Percentiles rank a stretch among this genome's conserved stretches.
Evolutionary conservation across 2,113 vertebrate species (phyloP).

Genomic region (Xenotilapia caudafasciata): DNA sequence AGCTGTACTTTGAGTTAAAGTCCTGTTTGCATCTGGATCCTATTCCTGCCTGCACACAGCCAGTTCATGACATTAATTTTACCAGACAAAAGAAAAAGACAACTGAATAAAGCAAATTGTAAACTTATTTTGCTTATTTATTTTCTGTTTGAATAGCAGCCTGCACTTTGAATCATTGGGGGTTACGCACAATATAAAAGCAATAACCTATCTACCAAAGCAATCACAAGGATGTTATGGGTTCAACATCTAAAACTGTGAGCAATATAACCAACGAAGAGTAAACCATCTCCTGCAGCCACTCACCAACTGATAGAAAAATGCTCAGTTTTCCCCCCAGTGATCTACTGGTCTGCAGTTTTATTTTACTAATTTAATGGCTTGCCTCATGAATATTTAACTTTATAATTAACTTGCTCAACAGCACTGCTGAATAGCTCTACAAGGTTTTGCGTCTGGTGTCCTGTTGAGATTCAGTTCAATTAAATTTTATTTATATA

Average conservation of each 20-base stretch:
- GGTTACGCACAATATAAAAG: background rate
- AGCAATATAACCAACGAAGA: background rate
- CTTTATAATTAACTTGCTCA: background rate
- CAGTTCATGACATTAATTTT: background rate
- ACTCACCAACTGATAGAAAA: background rate
- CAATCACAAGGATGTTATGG: background rate
- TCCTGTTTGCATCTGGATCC: background rate
- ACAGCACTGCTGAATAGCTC: background rate
- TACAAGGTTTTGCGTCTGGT: background rate
- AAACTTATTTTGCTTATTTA: background rate
- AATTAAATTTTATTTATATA: background rate
- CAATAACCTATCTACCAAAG: background rate
- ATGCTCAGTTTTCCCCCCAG: fast-evolving
- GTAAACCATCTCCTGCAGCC: background rate
- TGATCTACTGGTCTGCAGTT: background rate
- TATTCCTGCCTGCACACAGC: background rate
- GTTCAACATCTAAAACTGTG: background rate
- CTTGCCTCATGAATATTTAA: background rate
- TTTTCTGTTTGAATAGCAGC: background rate
- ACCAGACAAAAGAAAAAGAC: background rate
- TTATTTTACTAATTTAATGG: background rate
- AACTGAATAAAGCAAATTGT: background rate
- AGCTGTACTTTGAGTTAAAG: background rate
- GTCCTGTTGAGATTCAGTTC: background rate
- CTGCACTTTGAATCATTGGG: background rate